Percentiles rank a stretch among this genome's conserved stretches.
Conservation (phyloP, 2,888 invertebrate genomes). For the Tiliacea citrago region DNA sequence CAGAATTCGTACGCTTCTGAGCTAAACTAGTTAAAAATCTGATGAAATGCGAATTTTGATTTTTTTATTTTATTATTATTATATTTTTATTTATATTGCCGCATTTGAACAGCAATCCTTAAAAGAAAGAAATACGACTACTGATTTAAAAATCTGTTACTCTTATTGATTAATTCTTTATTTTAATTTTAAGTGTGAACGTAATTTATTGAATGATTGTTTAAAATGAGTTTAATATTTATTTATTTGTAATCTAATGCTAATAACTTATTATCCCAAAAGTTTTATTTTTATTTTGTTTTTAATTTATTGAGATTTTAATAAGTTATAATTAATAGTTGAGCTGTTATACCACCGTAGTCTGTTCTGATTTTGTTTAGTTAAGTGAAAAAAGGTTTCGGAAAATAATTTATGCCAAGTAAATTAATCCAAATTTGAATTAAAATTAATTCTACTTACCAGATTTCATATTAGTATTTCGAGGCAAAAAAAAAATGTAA, state of each 20-base stretch:
- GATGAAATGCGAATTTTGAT: neutral
- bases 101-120: no score
- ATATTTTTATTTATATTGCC: no score
- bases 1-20: neutral
- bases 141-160: neutral
- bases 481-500: neutral
- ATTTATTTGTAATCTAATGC: slow-evolving; percentile 15
- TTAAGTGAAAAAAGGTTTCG: neutral
- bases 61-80: no score
- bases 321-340: neutral
- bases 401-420: neutral
- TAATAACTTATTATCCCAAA: slow-evolving; percentile 25
- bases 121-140: neutral
- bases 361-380: slow-evolving; percentile 16
- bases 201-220: slow-evolving; percentile 78
- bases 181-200: slow-evolving; percentile 70
- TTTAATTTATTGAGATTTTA: slow-evolving; percentile 13
- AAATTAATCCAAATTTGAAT: slow-evolving; percentile 9
- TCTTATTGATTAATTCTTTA: slow-evolving; percentile 29
- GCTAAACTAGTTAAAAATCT: neutral
- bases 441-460: neutral
- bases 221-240: slow-evolving; percentile 3
- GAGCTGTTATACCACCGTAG: slow-evolving; percentile 61
- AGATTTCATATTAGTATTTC: neutral
- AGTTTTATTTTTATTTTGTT: slow-evolving; percentile 12